Evolutionary conservation across 2,113 vertebrate species (phyloP).

Genomic region (Corynorhinus townsendii): DNA sequence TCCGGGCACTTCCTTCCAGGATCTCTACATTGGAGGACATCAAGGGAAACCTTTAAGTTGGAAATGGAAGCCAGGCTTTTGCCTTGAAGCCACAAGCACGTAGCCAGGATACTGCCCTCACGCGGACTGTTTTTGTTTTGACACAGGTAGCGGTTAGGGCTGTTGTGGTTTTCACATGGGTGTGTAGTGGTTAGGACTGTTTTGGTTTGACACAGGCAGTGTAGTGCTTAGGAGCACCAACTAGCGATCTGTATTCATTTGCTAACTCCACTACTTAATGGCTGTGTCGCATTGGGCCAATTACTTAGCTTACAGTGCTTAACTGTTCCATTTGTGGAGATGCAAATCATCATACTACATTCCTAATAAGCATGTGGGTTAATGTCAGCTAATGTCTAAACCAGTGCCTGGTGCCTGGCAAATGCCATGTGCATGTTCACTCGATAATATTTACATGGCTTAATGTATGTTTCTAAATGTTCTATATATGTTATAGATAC

Average conservation of each 20-base stretch:
- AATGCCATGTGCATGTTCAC: not conserved
- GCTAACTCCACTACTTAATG: not conserved
- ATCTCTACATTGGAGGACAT: not conserved
- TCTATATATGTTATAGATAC: not conserved
- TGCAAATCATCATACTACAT: not conserved
- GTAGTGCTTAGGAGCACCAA: not conserved
- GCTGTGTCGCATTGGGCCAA: not conserved
- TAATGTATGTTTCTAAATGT: not conserved
- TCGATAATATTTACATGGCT: not conserved
- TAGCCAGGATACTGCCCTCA: not conserved
- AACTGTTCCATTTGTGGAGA: not conserved
- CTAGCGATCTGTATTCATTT: not conserved
- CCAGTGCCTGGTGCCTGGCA: not conserved
- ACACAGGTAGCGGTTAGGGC: not conserved
- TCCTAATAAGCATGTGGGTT: not conserved
- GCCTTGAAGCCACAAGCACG: not conserved
- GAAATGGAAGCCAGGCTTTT: not conserved
- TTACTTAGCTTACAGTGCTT: not conserved
- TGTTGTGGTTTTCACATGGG: no score
- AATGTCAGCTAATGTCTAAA: not conserved
- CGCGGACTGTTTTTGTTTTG: not conserved
- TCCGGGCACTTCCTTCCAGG: no score
- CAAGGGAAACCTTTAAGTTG: not conserved
- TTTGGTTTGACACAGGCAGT: no score
- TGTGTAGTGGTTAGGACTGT: no score